Percentiles rank a stretch among this genome's conserved stretches.
phyloP scores from a whole-genome alignment of 2,797 vertebrate species.

The Periparus ater region DNA sequence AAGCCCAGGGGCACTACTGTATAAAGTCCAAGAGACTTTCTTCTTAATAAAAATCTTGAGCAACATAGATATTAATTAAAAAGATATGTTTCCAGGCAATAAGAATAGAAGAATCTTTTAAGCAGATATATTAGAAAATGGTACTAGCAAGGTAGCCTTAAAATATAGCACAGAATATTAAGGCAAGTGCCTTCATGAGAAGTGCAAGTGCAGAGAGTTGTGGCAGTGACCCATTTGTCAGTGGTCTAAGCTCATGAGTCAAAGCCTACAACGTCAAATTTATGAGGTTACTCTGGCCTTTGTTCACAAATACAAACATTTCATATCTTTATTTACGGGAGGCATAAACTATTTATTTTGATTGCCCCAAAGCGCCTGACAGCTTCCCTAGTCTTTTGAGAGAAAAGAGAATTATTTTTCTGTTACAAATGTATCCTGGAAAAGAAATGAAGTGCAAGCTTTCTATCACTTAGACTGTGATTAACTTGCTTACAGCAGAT shows the following conservation, averaged over 20 bases:
- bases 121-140: background rate
- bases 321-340: slow-evolving; percentile 39
- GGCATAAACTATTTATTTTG: slow-evolving; percentile 39
- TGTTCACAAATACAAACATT: slow-evolving; percentile 28
- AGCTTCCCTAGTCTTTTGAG: slow-evolving; percentile 20
- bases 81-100: background rate
- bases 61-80: slow-evolving; percentile 8
- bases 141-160: background rate
- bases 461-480: slow-evolving; percentile 58
- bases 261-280: slow-evolving; percentile 9
- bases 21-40: background rate
- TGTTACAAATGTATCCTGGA: slow-evolving; percentile 15
- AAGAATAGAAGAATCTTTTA: background rate
- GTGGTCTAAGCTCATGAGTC: background rate
- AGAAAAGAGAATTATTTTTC: slow-evolving; percentile 50
- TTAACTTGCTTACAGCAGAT: slow-evolving; percentile 57
- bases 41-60: background rate
- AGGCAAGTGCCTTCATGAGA: background rate
- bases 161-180: background rate
- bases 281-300: background rate
- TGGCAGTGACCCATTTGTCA: background rate
- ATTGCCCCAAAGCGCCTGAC: background rate
- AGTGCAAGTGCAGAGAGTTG: background rate
- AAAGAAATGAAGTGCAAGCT: slow-evolving; percentile 45
- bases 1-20: background rate